These are phyloP conservation scores for Ylistrum balloti DNA, from an alignment of 1,140 invertebrate genomes.

Conservation along the genomic window DNA sequence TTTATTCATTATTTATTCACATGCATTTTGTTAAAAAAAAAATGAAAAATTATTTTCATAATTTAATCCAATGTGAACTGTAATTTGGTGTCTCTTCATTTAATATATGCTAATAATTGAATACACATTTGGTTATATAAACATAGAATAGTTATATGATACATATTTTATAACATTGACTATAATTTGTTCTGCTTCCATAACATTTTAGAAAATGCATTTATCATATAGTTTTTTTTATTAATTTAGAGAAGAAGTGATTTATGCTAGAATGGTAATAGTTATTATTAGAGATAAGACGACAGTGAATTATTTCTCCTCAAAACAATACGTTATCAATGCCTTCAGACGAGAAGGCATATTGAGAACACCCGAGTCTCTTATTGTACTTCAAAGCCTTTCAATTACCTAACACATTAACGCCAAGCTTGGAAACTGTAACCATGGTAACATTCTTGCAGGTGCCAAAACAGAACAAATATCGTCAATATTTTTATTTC, in stretches of 20 bases:
- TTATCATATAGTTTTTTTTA: background rate
- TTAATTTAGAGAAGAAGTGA: background rate
- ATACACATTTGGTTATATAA: background rate
- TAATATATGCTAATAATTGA: background rate
- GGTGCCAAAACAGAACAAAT: slow-evolving; percentile 28
- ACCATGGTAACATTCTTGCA: slow-evolving; percentile 31
- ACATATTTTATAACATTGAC: no score
- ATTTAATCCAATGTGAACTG: background rate
- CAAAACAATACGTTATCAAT: slow-evolving; percentile 34
- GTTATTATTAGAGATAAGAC: slow-evolving; percentile 25
- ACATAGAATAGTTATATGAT: no score
- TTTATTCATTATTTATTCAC: background rate
- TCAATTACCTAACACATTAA: slow-evolving; percentile 34
- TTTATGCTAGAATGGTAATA: background rate
- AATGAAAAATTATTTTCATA: background rate
- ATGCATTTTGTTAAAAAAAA: background rate
- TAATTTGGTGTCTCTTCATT: background rate
- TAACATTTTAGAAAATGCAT: background rate
- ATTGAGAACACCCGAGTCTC: slow-evolving; percentile 20
- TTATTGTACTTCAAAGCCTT: slow-evolving; percentile 35
- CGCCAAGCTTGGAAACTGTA: slow-evolving; percentile 17
- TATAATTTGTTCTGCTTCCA: no score
- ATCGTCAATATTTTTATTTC: slow-evolving; percentile 40
- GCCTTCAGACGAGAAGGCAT: background rate
- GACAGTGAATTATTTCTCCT: background rate